These are phyloP conservation scores for Boloria euphrosyne DNA, from an alignment of 2,888 invertebrate species.

Conservation along the genomic window DNA sequence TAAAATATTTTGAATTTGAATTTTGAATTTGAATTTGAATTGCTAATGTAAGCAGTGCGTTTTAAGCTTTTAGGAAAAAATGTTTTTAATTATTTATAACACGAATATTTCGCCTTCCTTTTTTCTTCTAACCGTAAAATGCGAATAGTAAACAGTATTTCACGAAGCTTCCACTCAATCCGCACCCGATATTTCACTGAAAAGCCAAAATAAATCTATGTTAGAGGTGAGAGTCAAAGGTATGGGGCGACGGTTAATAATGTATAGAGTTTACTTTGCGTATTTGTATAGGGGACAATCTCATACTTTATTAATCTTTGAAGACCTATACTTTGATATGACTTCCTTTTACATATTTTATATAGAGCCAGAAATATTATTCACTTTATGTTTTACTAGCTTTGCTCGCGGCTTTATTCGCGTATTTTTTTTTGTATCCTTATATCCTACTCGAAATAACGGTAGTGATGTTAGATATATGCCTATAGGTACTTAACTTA, in stretches of 20 bases:
- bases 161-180: slow-evolving; percentile 1
- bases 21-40: too few species aligned
- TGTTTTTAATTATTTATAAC: neutral
- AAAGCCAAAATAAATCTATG: slow-evolving; percentile 36
- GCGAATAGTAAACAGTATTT: slow-evolving; percentile 5
- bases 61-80: neutral
- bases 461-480: too few species aligned
- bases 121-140: neutral
- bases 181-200: slow-evolving; percentile 17
- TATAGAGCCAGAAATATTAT: neutral
- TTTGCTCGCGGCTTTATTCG: too few species aligned
- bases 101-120: neutral
- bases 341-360: neutral
- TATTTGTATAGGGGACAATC: slow-evolving; percentile 57
- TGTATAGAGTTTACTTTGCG: slow-evolving; percentile 67
- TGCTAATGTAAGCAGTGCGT: neutral
- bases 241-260: slow-evolving; percentile 66
- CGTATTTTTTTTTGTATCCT: too few species aligned
- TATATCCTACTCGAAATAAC: too few species aligned
- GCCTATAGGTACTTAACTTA: too few species aligned
- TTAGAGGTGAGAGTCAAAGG: slow-evolving; percentile 35
- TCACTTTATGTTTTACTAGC: neutral
- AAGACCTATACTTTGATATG: slow-evolving; percentile 34
- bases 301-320: slow-evolving; percentile 67
- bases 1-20: too few species aligned